A percentile compares a stretch with the other conserved stretches of the same genome.
Conservation (phyloP, 2,888 invertebrate genomes). For the Nemapogon koenigi region DNA sequence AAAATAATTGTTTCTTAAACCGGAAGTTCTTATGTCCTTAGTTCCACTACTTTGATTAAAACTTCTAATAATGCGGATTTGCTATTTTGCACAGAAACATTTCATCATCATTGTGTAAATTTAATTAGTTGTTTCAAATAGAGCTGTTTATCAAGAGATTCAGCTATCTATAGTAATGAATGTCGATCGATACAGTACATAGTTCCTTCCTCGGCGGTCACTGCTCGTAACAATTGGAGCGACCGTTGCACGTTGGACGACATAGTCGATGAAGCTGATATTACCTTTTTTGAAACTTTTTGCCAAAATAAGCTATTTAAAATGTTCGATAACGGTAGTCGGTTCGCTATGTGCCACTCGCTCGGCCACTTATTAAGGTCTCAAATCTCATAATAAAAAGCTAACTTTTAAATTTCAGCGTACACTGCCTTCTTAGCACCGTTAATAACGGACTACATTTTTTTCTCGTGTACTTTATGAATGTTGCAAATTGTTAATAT, state of each 20-base stretch:
- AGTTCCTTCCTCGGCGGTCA: conserved; percentile 20
- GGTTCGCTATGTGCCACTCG: conserved; percentile 30
- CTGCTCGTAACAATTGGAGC: conserved; percentile 38
- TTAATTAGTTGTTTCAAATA: too few relatives aligned
- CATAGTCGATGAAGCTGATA: conserved; percentile 40
- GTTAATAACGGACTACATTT: conserved; percentile 29
- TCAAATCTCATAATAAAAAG: conserved; percentile 25
- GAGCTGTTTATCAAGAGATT: too few relatives aligned
- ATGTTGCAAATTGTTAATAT: too few relatives aligned
- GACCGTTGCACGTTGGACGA: conserved; percentile 54
- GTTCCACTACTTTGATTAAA: too few relatives aligned
- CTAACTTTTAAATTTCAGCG: conserved; percentile 27
- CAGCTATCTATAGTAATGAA: background rate
- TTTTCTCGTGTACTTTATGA: too few relatives aligned
- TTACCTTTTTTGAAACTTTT: conserved; percentile 55
- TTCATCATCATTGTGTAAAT: too few relatives aligned
- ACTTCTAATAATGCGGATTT: too few relatives aligned
- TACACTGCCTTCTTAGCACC: conserved; percentile 21
- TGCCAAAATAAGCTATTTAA: conserved; percentile 52
- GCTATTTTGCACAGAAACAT: too few relatives aligned
- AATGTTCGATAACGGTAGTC: conserved; percentile 48
- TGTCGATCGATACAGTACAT: background rate
- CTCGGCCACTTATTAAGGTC: conserved; percentile 37
- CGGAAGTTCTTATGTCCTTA: too few relatives aligned
- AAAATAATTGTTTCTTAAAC: too few relatives aligned